Evolutionary conservation across 2,888 invertebrate species (phyloP).

Genomic region (Diaperis boleti): DNA sequence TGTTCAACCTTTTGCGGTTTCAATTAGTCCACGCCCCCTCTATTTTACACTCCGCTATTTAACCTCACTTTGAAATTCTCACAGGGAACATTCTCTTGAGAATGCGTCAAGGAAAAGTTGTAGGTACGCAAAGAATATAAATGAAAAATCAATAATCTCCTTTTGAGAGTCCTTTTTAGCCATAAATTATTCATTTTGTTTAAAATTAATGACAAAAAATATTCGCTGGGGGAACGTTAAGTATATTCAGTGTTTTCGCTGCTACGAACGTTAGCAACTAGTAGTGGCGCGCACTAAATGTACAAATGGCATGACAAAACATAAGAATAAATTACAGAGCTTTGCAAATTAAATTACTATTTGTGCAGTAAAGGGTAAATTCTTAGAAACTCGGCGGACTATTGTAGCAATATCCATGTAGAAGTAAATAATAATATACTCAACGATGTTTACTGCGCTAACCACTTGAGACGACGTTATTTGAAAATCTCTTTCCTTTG

Average conservation of each 20-base stretch:
- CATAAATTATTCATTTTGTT: slow-evolving; percentile 43
- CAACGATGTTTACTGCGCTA: not conserved
- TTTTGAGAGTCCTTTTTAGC: slow-evolving; percentile 32
- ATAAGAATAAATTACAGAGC: slow-evolving; percentile 1
- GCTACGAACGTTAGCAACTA: slow-evolving; percentile 1
- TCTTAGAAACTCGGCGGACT: not conserved
- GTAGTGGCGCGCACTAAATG: not conserved
- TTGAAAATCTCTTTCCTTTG: too few relatives aligned
- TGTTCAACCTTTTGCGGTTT: slow-evolving; percentile 38
- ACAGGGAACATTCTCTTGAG: slow-evolving; percentile 32
- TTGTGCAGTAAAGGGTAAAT: slow-evolving; percentile 1
- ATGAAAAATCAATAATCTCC: slow-evolving; percentile 42
- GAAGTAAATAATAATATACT: not conserved
- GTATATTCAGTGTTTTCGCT: too few relatives aligned
- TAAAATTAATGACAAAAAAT: slow-evolving; percentile 40
- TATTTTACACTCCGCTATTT: slow-evolving; percentile 40
- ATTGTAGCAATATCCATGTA: not conserved
- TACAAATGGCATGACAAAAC: not conserved
- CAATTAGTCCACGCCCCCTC: slow-evolving; percentile 42
- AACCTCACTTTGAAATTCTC: slow-evolving; percentile 28
- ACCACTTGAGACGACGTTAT: not conserved
- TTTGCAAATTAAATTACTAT: slow-evolving; percentile 1
- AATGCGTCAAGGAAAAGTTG: slow-evolving; percentile 33
- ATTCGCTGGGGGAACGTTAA: slow-evolving; percentile 12
- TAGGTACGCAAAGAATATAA: slow-evolving; percentile 39